These are phyloP conservation scores for Pimephales promelas DNA, from an alignment of 2,113 vertebrate genomes.

Conservation along the genomic window DNA sequence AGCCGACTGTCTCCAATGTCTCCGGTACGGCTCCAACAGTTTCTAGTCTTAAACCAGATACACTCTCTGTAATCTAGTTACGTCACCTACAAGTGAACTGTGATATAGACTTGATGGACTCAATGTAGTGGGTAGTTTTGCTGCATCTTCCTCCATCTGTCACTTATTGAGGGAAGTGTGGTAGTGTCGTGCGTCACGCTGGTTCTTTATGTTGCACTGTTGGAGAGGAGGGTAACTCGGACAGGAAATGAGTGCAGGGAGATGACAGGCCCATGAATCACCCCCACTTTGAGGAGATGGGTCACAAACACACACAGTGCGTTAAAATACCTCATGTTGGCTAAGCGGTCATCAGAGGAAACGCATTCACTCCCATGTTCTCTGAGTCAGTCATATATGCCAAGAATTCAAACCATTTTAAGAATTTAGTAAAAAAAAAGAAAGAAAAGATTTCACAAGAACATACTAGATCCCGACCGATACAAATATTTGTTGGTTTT, in stretches of 20 bases:
- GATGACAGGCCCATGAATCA: constrained; percentile 58
- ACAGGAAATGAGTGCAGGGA: constrained; percentile 52
- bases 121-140: neutral
- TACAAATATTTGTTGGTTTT: too few relatives aligned
- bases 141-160: constrained; percentile 33
- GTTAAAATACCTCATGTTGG: constrained; percentile 13
- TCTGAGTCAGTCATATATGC: neutral
- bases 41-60: constrained; percentile 16
- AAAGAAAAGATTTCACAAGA: too few relatives aligned
- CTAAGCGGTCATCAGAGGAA: constrained; percentile 15
- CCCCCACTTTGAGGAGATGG: constrained; percentile 28
- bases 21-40: neutral
- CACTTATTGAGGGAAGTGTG: constrained; percentile 9
- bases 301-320: constrained; percentile 33
- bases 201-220: constrained; percentile 1
- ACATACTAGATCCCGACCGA: too few relatives aligned
- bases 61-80: neutral
- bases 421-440: neutral
- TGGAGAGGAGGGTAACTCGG: constrained; percentile 17
- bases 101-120: neutral
- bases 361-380: neutral
- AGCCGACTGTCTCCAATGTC: constrained; percentile 27
- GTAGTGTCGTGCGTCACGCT: constrained; percentile 22
- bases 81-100: neutral
- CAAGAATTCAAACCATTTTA: neutral